phyloP scores from a whole-genome alignment of 2,888 invertebrate genomes.

The Cheilosia soror region DNA sequence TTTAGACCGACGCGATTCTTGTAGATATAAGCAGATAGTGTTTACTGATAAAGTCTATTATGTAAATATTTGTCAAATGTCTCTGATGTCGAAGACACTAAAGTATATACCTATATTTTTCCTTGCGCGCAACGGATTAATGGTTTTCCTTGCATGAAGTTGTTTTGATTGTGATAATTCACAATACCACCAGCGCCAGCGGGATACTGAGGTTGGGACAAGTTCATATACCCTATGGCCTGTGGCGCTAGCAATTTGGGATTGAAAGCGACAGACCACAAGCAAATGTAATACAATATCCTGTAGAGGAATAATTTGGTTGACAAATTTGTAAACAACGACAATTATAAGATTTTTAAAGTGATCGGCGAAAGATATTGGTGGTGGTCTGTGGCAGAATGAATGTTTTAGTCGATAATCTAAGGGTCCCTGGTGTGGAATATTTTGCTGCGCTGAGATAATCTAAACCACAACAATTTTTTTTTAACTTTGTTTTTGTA shows the following conservation, averaged over 20 bases:
- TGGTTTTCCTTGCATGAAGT: slow-evolving; percentile 13
- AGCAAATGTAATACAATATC: slow-evolving; percentile 1
- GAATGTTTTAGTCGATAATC: slow-evolving; percentile 2
- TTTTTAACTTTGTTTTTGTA: no score
- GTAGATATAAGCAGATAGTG: neutral
- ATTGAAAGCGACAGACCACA: slow-evolving; percentile 3
- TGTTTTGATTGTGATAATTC: slow-evolving; percentile 23
- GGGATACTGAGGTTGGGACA: slow-evolving; percentile 9
- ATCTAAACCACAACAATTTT: no score
- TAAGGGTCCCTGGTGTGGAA: neutral
- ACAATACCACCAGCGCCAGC: slow-evolving; percentile 1
- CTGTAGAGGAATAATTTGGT: neutral
- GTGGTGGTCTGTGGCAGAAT: neutral
- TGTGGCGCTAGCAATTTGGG: slow-evolving; percentile 9
- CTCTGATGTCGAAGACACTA: neutral
- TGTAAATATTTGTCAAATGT: neutral
- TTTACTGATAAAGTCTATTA: neutral
- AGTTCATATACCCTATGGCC: neutral
- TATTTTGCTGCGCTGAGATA: neutral
- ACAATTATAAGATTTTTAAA: neutral
- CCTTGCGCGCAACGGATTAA: slow-evolving; percentile 7
- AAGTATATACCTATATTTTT: neutral
- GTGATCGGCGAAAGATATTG: neutral
- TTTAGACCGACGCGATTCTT: no score
- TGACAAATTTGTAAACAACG: slow-evolving; percentile 3